Conservation (phyloP, 2,888 invertebrate species). For the Eretmocerus hayati region DNA sequence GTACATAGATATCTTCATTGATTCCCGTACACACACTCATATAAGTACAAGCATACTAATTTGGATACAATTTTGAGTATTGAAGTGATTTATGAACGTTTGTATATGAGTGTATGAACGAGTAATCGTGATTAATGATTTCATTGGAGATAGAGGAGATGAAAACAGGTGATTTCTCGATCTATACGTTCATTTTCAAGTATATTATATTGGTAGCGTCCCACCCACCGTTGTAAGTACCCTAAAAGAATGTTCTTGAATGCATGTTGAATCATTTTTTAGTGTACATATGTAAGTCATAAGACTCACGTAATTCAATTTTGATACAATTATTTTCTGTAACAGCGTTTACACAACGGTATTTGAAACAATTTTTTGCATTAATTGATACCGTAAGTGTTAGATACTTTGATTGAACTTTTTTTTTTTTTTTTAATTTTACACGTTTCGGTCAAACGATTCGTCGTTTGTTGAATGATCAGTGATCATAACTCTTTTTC, state of each 20-base stretch:
- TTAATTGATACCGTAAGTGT: no score
- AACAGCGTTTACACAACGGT: background rate
- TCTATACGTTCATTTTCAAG: conserved; percentile 22
- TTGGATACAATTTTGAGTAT: no score
- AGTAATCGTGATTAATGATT: conserved; percentile 6
- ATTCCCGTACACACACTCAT: no score
- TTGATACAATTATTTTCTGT: conserved; percentile 1
- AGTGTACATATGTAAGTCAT: conserved; percentile 19
- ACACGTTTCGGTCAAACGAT: no score
- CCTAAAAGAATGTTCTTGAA: conserved; percentile 16
- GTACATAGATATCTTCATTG: no score
- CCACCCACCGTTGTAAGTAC: conserved; percentile 23
- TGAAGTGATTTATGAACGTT: no score
- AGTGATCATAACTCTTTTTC: no score
- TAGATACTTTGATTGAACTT: no score
- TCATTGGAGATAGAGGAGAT: conserved; percentile 13
- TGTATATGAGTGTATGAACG: conserved; percentile 12
- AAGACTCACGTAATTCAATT: conserved; percentile 21
- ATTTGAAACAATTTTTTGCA: background rate
- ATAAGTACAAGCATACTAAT: no score
- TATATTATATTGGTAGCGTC: conserved; percentile 19
- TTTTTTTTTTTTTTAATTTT: no score
- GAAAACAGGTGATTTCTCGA: conserved; percentile 17
- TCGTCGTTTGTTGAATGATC: no score
- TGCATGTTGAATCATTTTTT: conserved; percentile 15